Conservation (phyloP, 2,113 vertebrate genomes). For the Oostethus manadensis region DNA sequence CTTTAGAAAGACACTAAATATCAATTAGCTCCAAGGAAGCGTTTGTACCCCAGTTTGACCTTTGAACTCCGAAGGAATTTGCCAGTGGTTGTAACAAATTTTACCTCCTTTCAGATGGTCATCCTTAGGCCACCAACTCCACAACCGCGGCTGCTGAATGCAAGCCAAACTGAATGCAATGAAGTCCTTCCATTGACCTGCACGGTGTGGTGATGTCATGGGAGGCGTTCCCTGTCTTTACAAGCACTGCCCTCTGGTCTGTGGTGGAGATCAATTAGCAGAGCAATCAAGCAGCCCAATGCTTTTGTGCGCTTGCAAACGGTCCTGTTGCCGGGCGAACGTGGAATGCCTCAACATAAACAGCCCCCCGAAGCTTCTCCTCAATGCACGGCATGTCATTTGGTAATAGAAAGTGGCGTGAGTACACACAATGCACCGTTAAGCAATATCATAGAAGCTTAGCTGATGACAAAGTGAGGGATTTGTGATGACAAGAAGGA, state of each 20-base stretch:
- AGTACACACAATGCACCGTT: slow-evolving; percentile 26
- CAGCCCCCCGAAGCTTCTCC: slow-evolving; percentile 51
- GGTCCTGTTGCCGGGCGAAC: slow-evolving; percentile 64
- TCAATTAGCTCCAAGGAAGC: slow-evolving; percentile 2
- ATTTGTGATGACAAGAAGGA: slow-evolving; percentile 10
- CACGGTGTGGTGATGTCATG: slow-evolving; percentile 60
- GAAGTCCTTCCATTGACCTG: slow-evolving; percentile 32
- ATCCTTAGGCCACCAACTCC: slow-evolving; percentile 7
- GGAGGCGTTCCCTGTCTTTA: slow-evolving; percentile 59
- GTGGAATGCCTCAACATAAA: slow-evolving; percentile 60
- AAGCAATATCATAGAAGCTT: slow-evolving; percentile 33
- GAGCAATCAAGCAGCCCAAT: slow-evolving; percentile 66
- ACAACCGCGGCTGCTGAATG: slow-evolving; percentile 1
- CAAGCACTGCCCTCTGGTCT: slow-evolving; percentile 65
- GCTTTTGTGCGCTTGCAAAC: slow-evolving; percentile 66
- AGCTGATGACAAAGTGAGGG: slow-evolving; percentile 32
- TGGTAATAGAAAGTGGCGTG: slow-evolving; percentile 48
- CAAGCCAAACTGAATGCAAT: slow-evolving; percentile 40
- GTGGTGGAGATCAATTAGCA: slow-evolving; percentile 73
- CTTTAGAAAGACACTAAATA: slow-evolving; percentile 12
- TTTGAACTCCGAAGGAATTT: slow-evolving; percentile 24
- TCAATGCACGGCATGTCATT: slow-evolving; percentile 19
- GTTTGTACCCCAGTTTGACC: slow-evolving; percentile 13
- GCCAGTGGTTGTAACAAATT: not conserved
- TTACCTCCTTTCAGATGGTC: slow-evolving; percentile 8